phyloP scores from a whole-genome alignment of 2,888 invertebrate genomes.

The Sisyra nigra region DNA sequence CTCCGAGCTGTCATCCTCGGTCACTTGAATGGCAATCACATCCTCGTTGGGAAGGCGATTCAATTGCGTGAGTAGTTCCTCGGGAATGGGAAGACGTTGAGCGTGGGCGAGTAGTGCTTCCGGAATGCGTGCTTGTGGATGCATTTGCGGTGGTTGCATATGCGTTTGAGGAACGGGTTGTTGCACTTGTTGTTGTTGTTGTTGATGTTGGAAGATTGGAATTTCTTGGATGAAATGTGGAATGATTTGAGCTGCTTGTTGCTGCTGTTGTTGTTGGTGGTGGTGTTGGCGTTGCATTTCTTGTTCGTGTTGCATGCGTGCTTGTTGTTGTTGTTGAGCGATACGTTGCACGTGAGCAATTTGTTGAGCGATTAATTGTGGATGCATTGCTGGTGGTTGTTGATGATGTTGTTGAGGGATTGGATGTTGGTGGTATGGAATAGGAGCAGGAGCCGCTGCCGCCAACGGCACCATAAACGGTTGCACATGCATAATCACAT shows the following conservation, averaged over 20 bases:
- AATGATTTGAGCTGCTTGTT: constrained; percentile 23
- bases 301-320: constrained; percentile 19
- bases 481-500: constrained; percentile 28
- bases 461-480: constrained; percentile 28
- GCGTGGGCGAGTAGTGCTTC: constrained; percentile 18
- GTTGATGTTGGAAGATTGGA: constrained; percentile 23
- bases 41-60: constrained; percentile 25
- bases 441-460: constrained; percentile 20
- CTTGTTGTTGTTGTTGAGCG: constrained; percentile 26
- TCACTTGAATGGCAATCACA: constrained; percentile 22
- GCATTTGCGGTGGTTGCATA: constrained; percentile 4
- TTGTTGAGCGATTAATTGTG: constrained; percentile 7
- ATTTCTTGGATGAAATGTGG: constrained; percentile 31
- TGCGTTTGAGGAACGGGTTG: constrained; percentile 7
- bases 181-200: constrained; percentile 11
- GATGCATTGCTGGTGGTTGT: constrained; percentile 13
- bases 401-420: constrained; percentile 12
- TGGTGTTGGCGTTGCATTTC: constrained; percentile 20
- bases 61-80: constrained; percentile 26
- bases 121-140: constrained; percentile 8
- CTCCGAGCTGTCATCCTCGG: constrained; percentile 8
- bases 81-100: constrained; percentile 31
- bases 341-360: constrained; percentile 8
- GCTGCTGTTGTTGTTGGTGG: constrained; percentile 17
- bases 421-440: constrained; percentile 22